Conservation (phyloP, 2,888 invertebrate genomes). For the Chouioia cunea region DNA sequence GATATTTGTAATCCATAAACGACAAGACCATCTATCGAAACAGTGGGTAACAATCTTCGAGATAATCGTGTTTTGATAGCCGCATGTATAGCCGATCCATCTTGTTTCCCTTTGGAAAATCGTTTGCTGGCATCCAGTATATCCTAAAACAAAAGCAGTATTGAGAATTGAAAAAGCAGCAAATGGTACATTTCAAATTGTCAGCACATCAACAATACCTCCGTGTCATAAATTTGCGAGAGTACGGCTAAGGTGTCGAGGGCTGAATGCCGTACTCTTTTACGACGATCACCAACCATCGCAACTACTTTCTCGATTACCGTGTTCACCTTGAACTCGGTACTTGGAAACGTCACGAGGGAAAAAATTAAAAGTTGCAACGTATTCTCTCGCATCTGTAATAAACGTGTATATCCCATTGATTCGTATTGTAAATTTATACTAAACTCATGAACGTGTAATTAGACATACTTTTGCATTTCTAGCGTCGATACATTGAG, state of each 20-base stretch:
- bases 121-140: slow-evolving; percentile 76
- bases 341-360: slow-evolving; percentile 82
- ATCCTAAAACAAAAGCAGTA: slow-evolving; percentile 52
- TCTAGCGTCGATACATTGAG: slow-evolving; percentile 64
- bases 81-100: slow-evolving; percentile 72
- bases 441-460: neutral
- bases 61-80: slow-evolving; percentile 83
- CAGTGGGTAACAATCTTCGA: slow-evolving; percentile 80
- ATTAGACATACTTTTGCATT: slow-evolving; percentile 60
- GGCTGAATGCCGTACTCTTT: slow-evolving; percentile 82
- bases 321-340: slow-evolving; percentile 70
- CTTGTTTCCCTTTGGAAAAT: slow-evolving; percentile 71
- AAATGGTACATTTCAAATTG: slow-evolving; percentile 16
- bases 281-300: slow-evolving; percentile 73
- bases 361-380: slow-evolving; percentile 83
- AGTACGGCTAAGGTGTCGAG: slow-evolving; percentile 84
- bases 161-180: slow-evolving; percentile 6
- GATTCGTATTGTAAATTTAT: no score
- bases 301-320: slow-evolving; percentile 60
- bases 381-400: slow-evolving; percentile 79
- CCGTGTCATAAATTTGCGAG: slow-evolving; percentile 74
- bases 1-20: slow-evolving; percentile 80
- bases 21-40: slow-evolving; percentile 79
- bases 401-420: slow-evolving; percentile 25
- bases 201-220: slow-evolving; percentile 51